Conservation (phyloP, 2,113 vertebrate genomes). For the Genyomyrus donnyi region DNA sequence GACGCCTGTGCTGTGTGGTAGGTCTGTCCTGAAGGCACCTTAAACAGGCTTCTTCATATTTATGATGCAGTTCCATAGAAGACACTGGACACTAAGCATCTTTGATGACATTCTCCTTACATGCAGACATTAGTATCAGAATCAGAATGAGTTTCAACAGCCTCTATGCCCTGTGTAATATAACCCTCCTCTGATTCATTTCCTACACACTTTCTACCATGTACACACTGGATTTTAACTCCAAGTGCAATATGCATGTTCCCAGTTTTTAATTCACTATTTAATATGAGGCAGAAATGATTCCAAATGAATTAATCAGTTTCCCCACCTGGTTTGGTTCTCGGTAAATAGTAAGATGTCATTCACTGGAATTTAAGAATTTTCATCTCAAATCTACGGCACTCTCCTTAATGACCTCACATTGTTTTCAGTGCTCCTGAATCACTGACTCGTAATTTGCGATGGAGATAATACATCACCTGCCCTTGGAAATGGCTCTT, state of each 20-base stretch:
- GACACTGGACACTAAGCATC: neutral
- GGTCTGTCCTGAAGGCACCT: neutral
- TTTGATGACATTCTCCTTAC: neutral
- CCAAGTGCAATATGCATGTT: neutral
- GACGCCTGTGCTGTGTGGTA: neutral
- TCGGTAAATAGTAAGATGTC: neutral
- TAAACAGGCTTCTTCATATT: neutral
- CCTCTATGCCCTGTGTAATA: neutral
- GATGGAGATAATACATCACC: neutral
- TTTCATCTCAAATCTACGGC: neutral
- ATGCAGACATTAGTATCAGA: neutral
- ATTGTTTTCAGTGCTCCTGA: neutral
- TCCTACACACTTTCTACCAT: neutral
- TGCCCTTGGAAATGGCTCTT: neutral
- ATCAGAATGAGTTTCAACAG: neutral
- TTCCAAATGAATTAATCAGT: neutral
- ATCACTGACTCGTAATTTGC: neutral
- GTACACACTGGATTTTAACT: neutral
- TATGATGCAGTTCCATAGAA: neutral
- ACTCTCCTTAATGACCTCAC: neutral
- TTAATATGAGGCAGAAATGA: neutral
- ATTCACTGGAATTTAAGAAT: neutral
- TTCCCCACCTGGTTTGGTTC: neutral
- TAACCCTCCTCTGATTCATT: neutral
- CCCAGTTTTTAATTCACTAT: neutral